phyloP scores from a whole-genome alignment of 2,113 vertebrate species.

The Cricetomys ansorgei region DNA sequence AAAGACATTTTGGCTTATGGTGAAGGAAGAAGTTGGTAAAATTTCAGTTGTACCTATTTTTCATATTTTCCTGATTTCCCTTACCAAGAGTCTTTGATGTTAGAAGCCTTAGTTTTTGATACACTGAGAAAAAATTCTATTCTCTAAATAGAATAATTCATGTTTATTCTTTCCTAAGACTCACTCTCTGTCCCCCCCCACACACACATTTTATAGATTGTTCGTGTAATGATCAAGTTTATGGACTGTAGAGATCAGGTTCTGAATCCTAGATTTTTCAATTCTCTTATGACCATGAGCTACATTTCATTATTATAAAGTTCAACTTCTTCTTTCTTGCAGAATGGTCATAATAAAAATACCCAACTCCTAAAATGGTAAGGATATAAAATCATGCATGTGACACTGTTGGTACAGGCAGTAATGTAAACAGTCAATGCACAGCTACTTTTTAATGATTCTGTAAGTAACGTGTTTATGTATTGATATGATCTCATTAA shows the following conservation, averaged over 20 bases:
- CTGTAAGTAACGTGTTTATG: conserved; percentile 21
- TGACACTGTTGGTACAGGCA: background rate
- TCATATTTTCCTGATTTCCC: background rate
- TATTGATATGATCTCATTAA: conserved; percentile 28
- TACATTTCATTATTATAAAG: conserved; percentile 20
- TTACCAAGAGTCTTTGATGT: background rate
- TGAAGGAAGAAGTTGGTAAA: conserved; percentile 27
- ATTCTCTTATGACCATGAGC: conserved; percentile 4
- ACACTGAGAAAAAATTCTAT: conserved; percentile 18
- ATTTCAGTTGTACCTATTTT: background rate
- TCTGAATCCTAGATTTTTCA: background rate
- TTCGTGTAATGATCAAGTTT: background rate
- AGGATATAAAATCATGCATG: conserved; percentile 3
- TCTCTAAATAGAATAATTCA: conserved; percentile 41
- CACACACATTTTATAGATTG: background rate
- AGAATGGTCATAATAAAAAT: background rate
- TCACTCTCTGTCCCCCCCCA: background rate
- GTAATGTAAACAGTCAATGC: background rate
- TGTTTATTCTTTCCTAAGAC: background rate
- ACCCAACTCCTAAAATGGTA: conserved; percentile 15
- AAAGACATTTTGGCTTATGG: background rate
- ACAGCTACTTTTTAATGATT: conserved; percentile 22
- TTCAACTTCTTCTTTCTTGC: conserved; percentile 37
- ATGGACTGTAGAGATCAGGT: background rate
- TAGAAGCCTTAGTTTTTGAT: background rate